Evolutionary conservation across 1,140 invertebrate species (phyloP), one percentile per base, ranked within the genome.

Genomic region (Galendromus occidentalis): DNA sequence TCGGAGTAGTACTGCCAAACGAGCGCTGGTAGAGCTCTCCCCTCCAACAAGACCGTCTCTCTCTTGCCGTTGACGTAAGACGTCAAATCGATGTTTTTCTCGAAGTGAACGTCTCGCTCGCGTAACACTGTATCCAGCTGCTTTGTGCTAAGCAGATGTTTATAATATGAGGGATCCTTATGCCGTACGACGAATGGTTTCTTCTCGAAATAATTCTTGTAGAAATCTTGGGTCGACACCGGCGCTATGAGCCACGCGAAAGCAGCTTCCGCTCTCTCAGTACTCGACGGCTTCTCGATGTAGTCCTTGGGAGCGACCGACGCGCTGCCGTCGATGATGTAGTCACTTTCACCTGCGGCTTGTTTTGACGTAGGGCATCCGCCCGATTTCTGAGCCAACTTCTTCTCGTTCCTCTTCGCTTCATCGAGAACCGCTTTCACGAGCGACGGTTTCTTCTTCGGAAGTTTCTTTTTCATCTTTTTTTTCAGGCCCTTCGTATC

Each of bases 1-100:
- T 90, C 87, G 67, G 81, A 75, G 75, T 90, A 96, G 75, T 83
- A 88, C 75, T 92, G 88, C 91, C 91, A 95, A 0, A 96, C 85
- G 18, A 86, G 77, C 65, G 85, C 82, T 4, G 91, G 82, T 70
- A 83, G 76, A 5, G 76, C 77, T 70, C 80, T 63, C 7, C 88
- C 90, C 66, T 80, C 80, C n/a, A 85, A 86, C 78, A 94, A 93
- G 69, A 86, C 84, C 2, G 88, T 93, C 75, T 91, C 82, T 70
- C 89, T 82, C 65, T 81, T 73, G 4, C 84, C 86, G 77, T 92
- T 79, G 33, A 76, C 73, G 75, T 91, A 96, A 5, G 83, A 84
- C 2, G 91, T 93, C 12, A 96, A 80, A 77, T 97, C 92, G 51
- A 97, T 78, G 78, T 97, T 90, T 73, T 86, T 86, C 0, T 83